Evolutionary conservation across 2,113 vertebrate genomes (phyloP), one percentile per base, ranked within the genome.

Genomic region (Mugil cephalus): DNA sequence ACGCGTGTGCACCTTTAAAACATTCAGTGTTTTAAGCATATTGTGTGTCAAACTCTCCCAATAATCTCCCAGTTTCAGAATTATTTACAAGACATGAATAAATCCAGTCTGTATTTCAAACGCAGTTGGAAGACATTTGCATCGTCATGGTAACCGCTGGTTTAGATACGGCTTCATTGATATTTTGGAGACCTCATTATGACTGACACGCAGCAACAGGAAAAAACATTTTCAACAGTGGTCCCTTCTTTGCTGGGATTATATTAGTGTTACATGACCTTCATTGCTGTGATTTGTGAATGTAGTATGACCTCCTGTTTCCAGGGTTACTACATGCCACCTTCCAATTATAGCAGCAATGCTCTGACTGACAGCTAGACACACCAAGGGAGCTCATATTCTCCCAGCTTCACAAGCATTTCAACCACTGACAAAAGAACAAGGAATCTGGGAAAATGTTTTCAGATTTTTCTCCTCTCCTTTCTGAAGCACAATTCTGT

Each of bases 21-120:
- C 30, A 59, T 69, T 70, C 35, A 52, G 78, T 81, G 67, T 85
- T 84, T 73, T 45, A 4, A 74, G 46, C 45, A 51, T 30, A n/a
- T 36, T 53, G 45, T 61, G 21, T 15, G 46, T 36, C 13, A 14
- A 64, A 67, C 52, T 24, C 4, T 51, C n/a, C 2, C 6, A 40
- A 8, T 42, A 46, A 43, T 62, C 14, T 47, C n/a, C 19, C 0
- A 43, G 8, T 50, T 63, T 50, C 13, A 18, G 53, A 55, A 62
- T 30, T 30, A 30, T 30, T 2, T 30, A 30, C 24, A 30, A 30
- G 24, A 5, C 5, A 30, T 30, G 24, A 30, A 5, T 30, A 30
- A n/a, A n/a, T n/a, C n/a, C n/a, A n/a, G n/a, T n/a, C n/a, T n/a
- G n/a, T n/a, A n/a, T n/a, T n/a, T n/a, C n/a, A n/a, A n/a, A n/a